phyloP scores from a whole-genome alignment of 1,140 invertebrate species.

The Zaprionus vittiger region DNA sequence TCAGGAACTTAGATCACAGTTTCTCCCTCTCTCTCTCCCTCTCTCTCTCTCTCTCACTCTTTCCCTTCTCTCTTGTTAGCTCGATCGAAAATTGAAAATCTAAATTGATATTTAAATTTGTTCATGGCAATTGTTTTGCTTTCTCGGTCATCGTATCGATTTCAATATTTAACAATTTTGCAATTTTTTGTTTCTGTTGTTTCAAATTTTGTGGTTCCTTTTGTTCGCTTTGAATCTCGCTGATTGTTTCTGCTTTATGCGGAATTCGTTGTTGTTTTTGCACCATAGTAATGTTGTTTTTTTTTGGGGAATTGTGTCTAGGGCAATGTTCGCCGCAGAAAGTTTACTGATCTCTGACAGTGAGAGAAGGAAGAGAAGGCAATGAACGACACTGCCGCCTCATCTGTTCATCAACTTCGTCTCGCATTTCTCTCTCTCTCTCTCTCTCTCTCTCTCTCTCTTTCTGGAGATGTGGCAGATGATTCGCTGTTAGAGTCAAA shows the following conservation, averaged over 20 bases:
- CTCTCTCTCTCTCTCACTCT: neutral
- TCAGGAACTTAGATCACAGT: neutral
- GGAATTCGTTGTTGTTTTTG: constrained; percentile 50
- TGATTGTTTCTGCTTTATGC: constrained; percentile 44
- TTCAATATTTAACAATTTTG: constrained; percentile 73
- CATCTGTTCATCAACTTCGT: constrained; percentile 23
- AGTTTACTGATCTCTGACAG: constrained; percentile 73
- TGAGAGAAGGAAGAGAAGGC: constrained; percentile 41
- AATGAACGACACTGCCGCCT: constrained; percentile 56
- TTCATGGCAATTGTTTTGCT: constrained; percentile 34
- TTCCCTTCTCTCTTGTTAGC: neutral
- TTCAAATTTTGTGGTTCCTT: constrained; percentile 5
- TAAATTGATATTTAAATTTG: constrained; percentile 3
- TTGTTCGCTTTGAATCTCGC: constrained; percentile 32
- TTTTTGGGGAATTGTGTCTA: constrained; percentile 41
- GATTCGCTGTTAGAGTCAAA: constrained; percentile 54
- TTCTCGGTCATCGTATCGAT: constrained; percentile 48
- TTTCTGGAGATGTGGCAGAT: constrained; percentile 31
- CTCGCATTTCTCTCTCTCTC: neutral
- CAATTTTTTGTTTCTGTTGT: constrained; percentile 31
- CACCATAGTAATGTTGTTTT: constrained; percentile 3
- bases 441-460: neutral
- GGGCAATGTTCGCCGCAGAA: constrained; percentile 64
- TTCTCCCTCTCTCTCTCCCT: neutral
- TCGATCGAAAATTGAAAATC: neutral